These are phyloP conservation scores for Fopius arisanus DNA, from an alignment of 1,140 invertebrate genomes.

Conservation along the genomic window DNA sequence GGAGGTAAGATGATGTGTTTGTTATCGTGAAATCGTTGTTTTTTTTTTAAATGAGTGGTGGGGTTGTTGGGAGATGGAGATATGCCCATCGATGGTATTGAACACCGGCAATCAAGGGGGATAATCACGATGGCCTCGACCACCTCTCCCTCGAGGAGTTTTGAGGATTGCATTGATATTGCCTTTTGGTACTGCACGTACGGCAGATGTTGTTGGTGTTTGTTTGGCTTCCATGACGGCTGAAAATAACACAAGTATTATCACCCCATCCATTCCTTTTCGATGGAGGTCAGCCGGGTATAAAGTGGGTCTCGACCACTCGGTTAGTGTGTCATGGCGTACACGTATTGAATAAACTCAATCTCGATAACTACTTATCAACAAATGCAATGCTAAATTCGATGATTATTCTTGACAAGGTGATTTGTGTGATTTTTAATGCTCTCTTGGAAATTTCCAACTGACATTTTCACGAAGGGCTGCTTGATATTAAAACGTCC, in stretches of 20 bases:
- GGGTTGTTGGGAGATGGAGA: not conserved
- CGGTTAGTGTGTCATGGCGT: conserved; percentile 66
- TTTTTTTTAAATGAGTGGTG: not conserved
- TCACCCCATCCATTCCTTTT: conserved; percentile 61
- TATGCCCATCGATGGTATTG: conserved; percentile 6
- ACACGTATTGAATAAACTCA: conserved; percentile 56
- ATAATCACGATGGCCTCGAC: conserved; percentile 35
- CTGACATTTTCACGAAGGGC: no score
- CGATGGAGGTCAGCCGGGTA: conserved; percentile 61
- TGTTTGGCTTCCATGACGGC: conserved; percentile 20
- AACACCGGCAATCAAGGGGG: conserved; percentile 27
- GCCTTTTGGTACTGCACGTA: not conserved
- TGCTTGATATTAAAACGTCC: no score
- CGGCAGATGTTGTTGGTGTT: conserved; percentile 44
- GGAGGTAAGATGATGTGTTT: not conserved
- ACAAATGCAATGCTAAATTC: conserved; percentile 7
- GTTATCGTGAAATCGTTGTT: conserved; percentile 9
- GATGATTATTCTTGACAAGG: not conserved
- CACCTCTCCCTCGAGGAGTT: conserved; percentile 12
- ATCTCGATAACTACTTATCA: conserved; percentile 54
- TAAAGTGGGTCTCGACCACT: conserved; percentile 68
- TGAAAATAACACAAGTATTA: conserved; percentile 42
- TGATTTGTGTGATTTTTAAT: not conserved
- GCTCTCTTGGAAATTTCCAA: not conserved
- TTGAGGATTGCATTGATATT: conserved; percentile 22